phyloP scores from a whole-genome alignment of 2,888 invertebrate species.

The Drosophila acutilabella region DNA sequence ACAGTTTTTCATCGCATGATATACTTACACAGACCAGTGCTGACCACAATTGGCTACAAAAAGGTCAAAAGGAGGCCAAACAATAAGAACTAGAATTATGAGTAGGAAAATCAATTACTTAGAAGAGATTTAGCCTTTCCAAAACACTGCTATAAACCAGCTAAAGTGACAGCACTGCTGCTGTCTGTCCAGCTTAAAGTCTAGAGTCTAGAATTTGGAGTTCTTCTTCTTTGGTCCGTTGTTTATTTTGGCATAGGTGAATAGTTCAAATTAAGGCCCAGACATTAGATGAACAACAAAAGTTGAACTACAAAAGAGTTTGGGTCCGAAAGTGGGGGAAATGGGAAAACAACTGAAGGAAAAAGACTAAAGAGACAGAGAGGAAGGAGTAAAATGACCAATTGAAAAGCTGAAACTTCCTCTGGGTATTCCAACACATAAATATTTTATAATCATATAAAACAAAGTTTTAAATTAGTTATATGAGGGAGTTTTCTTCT shows the following conservation, averaged over 20 bases:
- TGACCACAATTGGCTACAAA: not conserved
- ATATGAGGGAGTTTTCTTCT: too few relatives aligned
- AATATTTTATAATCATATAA: too few relatives aligned
- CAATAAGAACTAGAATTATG: too few relatives aligned
- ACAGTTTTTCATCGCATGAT: conserved; percentile 66
- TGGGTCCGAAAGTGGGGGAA: too few relatives aligned
- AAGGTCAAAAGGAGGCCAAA: too few relatives aligned
- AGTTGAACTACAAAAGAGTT: conserved; percentile 4
- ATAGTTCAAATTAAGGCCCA: conserved; percentile 61
- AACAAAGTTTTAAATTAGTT: too few relatives aligned
- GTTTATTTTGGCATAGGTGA: conserved; percentile 69
- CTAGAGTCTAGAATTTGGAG: not conserved
- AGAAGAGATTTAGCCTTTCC: not conserved
- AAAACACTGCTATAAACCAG: not conserved
- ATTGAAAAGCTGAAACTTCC: not conserved
- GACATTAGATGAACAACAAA: conserved; percentile 39
- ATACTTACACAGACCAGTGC: conserved; percentile 25
- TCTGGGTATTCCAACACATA: not conserved
- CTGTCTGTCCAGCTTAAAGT: conserved; percentile 3
- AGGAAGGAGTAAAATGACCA: not conserved
- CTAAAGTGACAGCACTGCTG: not conserved
- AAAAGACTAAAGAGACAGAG: not conserved
- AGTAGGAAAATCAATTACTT: too few relatives aligned
- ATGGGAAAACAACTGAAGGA: not conserved
- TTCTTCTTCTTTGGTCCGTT: conserved; percentile 38